Evolutionary conservation across 1,140 invertebrate genomes (phyloP).

Genomic region (Caenorhabditis inopinata): DNA sequence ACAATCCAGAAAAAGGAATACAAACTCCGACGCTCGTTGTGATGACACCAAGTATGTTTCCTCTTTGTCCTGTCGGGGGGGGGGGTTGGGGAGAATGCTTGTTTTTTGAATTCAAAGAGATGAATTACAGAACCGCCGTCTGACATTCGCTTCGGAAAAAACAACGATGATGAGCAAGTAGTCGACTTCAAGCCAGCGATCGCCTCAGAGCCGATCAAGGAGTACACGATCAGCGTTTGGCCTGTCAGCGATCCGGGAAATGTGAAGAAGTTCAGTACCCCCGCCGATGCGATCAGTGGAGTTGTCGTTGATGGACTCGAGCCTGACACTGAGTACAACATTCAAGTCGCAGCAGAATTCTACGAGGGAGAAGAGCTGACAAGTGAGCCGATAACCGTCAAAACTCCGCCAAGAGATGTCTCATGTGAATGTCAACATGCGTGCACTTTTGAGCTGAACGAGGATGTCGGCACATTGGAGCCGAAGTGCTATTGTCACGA

Average conservation of each 20-base stretch:
- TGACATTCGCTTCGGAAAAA: constrained; percentile 59
- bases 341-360: constrained; percentile 56
- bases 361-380: constrained; percentile 52
- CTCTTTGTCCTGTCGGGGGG: no score
- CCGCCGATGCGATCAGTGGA: constrained; percentile 49
- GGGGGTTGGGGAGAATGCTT: background rate
- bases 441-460: constrained; percentile 56
- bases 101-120: background rate
- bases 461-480: constrained; percentile 39
- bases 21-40: constrained; percentile 55
- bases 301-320: constrained; percentile 50
- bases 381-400: constrained; percentile 46
- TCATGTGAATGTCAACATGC: constrained; percentile 63
- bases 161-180: constrained; percentile 65
- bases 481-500: constrained; percentile 59
- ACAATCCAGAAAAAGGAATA: constrained; percentile 63
- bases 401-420: constrained; percentile 63
- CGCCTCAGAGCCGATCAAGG: constrained; percentile 49
- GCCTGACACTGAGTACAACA: constrained; percentile 60
- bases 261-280: constrained; percentile 36
- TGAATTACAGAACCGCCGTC: constrained; percentile 52
- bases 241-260: constrained; percentile 47
- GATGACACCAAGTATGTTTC: constrained; percentile 59
- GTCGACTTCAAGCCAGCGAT: constrained; percentile 65
- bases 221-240: constrained; percentile 52